phyloP scores from a whole-genome alignment of 2,797 vertebrate genomes.

The Falco biarmicus region DNA sequence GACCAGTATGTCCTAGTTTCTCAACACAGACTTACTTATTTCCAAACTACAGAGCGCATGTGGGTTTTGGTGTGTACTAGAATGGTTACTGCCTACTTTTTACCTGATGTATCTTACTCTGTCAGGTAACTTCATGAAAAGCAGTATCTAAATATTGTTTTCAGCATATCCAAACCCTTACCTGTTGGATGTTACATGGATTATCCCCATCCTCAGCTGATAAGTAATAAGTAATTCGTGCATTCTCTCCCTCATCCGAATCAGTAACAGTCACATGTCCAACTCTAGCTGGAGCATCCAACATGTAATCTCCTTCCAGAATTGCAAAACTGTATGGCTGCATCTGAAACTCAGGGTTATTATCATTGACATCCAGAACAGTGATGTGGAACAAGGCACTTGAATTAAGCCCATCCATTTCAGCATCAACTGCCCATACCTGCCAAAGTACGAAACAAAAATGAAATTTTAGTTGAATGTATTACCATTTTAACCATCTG shows the following conservation, averaged over 20 bases:
- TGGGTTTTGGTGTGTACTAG: neutral
- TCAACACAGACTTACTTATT: fast-evolving
- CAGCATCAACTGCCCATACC: constrained; percentile 82
- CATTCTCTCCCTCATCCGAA: constrained; percentile 77
- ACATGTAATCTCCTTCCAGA: constrained; percentile 72
- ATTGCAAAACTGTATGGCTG: constrained; percentile 65
- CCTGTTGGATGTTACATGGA: constrained; percentile 74
- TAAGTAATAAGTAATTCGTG: constrained; percentile 66
- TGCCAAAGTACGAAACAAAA: constrained; percentile 35
- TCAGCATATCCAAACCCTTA: constrained; percentile 39
- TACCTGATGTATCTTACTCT: neutral
- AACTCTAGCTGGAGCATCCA: constrained; percentile 20
- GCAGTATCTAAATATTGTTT: neutral
- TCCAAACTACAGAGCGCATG: fast-evolving
- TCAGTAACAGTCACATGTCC: constrained; percentile 71
- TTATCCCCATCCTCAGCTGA: constrained; percentile 57
- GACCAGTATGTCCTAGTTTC: neutral
- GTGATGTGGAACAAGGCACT: constrained; percentile 78
- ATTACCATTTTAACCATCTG: neutral
- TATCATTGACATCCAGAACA: constrained; percentile 84
- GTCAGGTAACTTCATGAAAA: neutral
- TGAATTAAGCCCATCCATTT: constrained; percentile 65
- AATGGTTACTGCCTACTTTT: neutral
- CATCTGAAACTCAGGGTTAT: constrained; percentile 80
- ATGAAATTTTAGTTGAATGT: neutral